phyloP scores from a whole-genome alignment of 2,113 vertebrate genomes.

The Orthonyx spaldingii region DNA sequence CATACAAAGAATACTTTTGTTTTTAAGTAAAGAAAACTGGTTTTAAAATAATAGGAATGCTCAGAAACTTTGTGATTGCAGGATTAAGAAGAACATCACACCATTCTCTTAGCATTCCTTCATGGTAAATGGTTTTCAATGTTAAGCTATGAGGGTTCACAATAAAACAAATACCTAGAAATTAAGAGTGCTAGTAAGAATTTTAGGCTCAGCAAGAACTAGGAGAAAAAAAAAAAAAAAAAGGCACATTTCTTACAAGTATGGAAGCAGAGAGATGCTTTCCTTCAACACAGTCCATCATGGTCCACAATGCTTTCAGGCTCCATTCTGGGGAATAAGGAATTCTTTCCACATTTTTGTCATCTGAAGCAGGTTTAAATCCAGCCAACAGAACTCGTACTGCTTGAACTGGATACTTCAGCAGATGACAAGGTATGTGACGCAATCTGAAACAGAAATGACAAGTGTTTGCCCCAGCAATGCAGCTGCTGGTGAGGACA shows the following conservation, averaged over 20 bases:
- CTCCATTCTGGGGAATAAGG: slow-evolving; percentile 87
- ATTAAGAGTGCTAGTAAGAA: background rate
- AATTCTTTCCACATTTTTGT: slow-evolving; percentile 61
- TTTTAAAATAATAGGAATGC: background rate
- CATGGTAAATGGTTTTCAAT: background rate
- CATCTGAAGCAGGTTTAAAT: slow-evolving; percentile 76
- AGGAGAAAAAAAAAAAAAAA: too few relatives aligned
- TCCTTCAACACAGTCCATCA: slow-evolving; percentile 79
- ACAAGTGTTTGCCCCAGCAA: background rate
- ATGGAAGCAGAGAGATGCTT: slow-evolving; percentile 75
- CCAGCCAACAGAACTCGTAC: slow-evolving; percentile 79
- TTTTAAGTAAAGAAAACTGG: background rate
- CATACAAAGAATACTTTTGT: background rate
- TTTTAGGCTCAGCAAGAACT: background rate
- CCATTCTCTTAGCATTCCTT: background rate
- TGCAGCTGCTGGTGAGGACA: background rate
- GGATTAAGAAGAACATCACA: background rate
- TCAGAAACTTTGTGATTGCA: background rate
- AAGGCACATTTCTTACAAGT: slow-evolving; percentile 62
- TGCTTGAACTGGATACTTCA: slow-evolving; percentile 76
- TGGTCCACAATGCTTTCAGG: slow-evolving; percentile 76
- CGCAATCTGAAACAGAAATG: slow-evolving; percentile 75
- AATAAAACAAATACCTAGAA: background rate
- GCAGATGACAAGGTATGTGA: slow-evolving; percentile 76
- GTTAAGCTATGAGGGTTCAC: background rate